A percentile compares a stretch with the other conserved stretches of the same genome.
phyloP scores from a whole-genome alignment of 2,888 invertebrate genomes.

The Labia minor region DNA sequence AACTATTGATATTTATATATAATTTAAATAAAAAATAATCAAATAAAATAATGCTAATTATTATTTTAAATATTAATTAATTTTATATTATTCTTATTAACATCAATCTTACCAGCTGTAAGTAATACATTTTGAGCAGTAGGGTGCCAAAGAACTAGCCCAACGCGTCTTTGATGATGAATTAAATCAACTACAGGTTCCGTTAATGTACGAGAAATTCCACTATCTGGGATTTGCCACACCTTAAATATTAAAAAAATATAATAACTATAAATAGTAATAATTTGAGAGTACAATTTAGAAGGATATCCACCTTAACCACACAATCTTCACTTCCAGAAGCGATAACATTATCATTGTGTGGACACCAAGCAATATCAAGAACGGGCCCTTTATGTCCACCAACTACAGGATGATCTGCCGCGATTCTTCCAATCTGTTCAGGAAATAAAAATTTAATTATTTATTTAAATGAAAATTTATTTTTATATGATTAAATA shows the following conservation, averaged over 20 bases:
- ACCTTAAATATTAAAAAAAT: constrained; percentile 39
- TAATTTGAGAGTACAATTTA: background rate
- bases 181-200: constrained; percentile 88
- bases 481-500: background rate
- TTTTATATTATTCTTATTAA: too few relatives aligned
- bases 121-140: constrained; percentile 89
- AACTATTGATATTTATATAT: too few relatives aligned
- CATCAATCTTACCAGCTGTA: constrained; percentile 70
- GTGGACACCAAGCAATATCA: constrained; percentile 97
- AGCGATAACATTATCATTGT: constrained; percentile 96
- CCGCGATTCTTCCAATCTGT: constrained; percentile 87
- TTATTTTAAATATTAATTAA: too few relatives aligned
- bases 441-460: constrained; percentile 29
- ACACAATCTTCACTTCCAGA: constrained; percentile 95
- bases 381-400: constrained; percentile 94
- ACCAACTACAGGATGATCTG: constrained; percentile 87
- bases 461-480: constrained; percentile 26
- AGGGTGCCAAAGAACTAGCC: constrained; percentile 92
- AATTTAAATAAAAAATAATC: too few relatives aligned
- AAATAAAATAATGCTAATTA: too few relatives aligned
- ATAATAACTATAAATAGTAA: constrained; percentile 15
- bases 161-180: constrained; percentile 85
- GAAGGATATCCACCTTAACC: constrained; percentile 54
- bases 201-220: constrained; percentile 72
- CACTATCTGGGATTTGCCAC: constrained; percentile 91